Base-by-base conservation (phyloP, 2,113 vertebrate genomes). In the Poicephalus gulielmi region DNA sequence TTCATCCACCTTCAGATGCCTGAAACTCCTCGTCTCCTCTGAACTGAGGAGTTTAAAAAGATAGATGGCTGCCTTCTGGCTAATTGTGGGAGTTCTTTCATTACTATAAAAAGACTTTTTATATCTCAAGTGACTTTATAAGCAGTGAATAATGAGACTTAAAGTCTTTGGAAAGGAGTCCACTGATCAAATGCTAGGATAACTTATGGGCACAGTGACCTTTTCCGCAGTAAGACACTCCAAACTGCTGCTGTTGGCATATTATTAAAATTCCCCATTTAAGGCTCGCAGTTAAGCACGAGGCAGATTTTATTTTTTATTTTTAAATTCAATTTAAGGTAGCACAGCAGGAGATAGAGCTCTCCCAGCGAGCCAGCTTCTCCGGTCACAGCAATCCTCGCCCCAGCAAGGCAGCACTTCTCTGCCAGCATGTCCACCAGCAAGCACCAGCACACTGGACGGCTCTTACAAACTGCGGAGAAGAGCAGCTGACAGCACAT, bases 31-130 rank as follows among this genome's bases (percentile, higher is more conserved):
- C 87, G 85, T 96, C 96, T 97, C 90, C 93, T 95, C 94, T 19
- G 71, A 97, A 95, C 70, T 1, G 24, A 97, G 93, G 75, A 96
- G 91, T 97, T 98, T 97, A 96, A 96, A 96, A 98, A 98, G 98
- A 98, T 97, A 95, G 93, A 98, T 98, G 96, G 95, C 94, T 98
- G 97, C 98, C 98, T 98, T 96, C 98, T 97, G 98, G 98, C 97
- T 98, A 98, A 98, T 98, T 97, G 97, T 94, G 92, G 95, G 95
- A 97, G 97, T 97, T 89, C 97, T 98, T 98, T 97, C 96, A 97
- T 98, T 98, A 93, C 95, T 97, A 96, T 94, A 84, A 97, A 97
- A 97, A 97, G 97, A 96, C 90, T 95, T 97, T 96, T 98, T 97
- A 94, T 96, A 96, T 96, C 96, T 97, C 95, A 85, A 97, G 97